Evolutionary conservation across 2,888 invertebrate genomes (phyloP), one percentile per base, ranked within the genome.

Genomic region (Oligia strigilis): DNA sequence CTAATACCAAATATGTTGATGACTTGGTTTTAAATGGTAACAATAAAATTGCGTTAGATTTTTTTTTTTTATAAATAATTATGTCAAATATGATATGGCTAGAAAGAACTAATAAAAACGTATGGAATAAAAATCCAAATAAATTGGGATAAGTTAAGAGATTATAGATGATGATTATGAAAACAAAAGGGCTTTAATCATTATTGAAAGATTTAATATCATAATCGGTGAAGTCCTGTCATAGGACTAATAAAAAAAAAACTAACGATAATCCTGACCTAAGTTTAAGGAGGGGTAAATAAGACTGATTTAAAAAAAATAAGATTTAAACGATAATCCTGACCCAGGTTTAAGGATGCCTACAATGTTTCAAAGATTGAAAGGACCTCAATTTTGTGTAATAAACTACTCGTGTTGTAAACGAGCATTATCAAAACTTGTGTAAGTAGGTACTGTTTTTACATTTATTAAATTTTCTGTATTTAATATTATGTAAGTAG

Each of bases 351-450:
- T 13, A 52, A 55, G 43, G 14, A 46, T 40, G 4, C 17, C 55
- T 29, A 46, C 60, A 72, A 58, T 58, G 46, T 78, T 62, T n/a
- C 29, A 72, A 19, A 75, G 14, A 40, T 58, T 62, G 23, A 75
- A 62, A 84, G 29, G 52, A 60, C 40, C 40, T 23, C 13, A 43
- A 60, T 46, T 55, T 70, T 29, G 46, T 52, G 8, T 36, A 36
- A 75, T 79, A 84, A 84, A 65, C 11, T 19, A 76, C 40, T 58
- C 14, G n/a, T 29, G 17, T 62, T 40, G 36, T 75, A 75, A 82
- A 69, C 19, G 1, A 46, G 40, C 23, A 29, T 43, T 29, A 70
- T 52, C 36, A 40, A 19, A 60, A 58, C 36, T 11, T 43, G n/a
- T 23, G 6, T 29, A 36, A 4, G 14, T 40, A 40, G 40, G 40